Evolutionary conservation across 2,888 invertebrate species (phyloP).

Genomic region (Aporophyla nigra): DNA sequence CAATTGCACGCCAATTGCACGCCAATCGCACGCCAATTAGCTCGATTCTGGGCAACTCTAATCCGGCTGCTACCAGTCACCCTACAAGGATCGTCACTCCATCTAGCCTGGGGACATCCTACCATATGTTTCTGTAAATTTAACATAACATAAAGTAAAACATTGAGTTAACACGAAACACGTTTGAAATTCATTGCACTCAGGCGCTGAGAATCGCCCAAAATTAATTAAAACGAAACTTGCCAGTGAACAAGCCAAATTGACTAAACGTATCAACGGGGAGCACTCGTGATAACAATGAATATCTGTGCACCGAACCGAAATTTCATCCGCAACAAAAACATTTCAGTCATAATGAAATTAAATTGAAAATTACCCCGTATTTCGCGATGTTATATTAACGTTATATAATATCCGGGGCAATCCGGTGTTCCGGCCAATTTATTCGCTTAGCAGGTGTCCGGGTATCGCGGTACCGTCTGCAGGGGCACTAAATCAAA

Average conservation of each 20-base stretch:
- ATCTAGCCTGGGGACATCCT: too few species aligned
- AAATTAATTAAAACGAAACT: slow-evolving; percentile 41
- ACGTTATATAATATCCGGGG: slow-evolving; percentile 66
- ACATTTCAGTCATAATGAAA: slow-evolving; percentile 52
- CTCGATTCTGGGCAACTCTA: too few species aligned
- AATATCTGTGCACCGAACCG: slow-evolving; percentile 17
- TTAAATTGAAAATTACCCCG: slow-evolving; percentile 71
- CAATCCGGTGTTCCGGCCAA: slow-evolving; percentile 69
- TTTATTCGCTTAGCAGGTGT: slow-evolving; percentile 83
- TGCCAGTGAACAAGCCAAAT: slow-evolving; percentile 17
- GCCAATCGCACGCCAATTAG: too few species aligned
- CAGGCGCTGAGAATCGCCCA: neutral
- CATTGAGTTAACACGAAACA: neutral
- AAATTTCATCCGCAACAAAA: slow-evolving; percentile 40
- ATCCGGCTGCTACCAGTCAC: too few species aligned
- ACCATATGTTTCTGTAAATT: too few species aligned
- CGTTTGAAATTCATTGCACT: neutral
- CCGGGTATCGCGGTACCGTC: slow-evolving; percentile 59
- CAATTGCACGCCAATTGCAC: too few species aligned
- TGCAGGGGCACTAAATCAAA: slow-evolving; percentile 69
- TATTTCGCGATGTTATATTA: slow-evolving; percentile 70
- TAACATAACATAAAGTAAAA: neutral
- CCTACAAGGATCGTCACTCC: too few species aligned
- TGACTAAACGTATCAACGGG: slow-evolving; percentile 37
- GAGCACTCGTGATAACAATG: slow-evolving; percentile 28